Evolutionary conservation across 2,797 vertebrate genomes (phyloP).

Genomic region (Sphaeramia orbicularis): DNA sequence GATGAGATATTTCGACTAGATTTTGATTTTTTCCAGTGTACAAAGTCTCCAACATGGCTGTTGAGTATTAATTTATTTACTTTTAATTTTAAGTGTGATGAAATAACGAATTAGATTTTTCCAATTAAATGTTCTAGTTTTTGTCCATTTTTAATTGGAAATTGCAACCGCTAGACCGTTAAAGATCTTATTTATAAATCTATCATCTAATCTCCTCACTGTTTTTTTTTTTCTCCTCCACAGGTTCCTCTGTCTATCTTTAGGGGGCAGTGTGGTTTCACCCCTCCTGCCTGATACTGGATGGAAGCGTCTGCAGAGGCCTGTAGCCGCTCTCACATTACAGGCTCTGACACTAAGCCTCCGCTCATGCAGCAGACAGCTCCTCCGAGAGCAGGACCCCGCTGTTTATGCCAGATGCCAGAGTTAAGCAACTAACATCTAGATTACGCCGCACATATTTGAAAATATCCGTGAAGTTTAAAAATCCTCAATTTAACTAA

Average conservation of each 20-base stretch:
- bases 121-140: too few relatives aligned
- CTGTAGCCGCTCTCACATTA: constrained; percentile 45
- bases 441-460: constrained; percentile 44
- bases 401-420: constrained; percentile 68
- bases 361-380: constrained; percentile 38
- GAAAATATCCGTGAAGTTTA: constrained; percentile 46
- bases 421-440: constrained; percentile 52
- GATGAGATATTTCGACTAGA: too few relatives aligned
- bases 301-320: constrained; percentile 12
- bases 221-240: background rate
- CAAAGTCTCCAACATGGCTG: too few relatives aligned
- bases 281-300: background rate
- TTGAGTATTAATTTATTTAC: too few relatives aligned
- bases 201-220: background rate
- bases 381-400: constrained; percentile 33
- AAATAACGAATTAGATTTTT: too few relatives aligned
- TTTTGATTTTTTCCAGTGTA: too few relatives aligned
- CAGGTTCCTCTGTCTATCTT: constrained; percentile 27
- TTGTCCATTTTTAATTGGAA: too few relatives aligned
- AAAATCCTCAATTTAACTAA: constrained; percentile 46
- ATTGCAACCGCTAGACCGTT: too few relatives aligned
- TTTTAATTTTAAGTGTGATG: too few relatives aligned
- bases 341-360: constrained; percentile 40
- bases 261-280: constrained; percentile 77
- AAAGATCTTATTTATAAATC: background rate